phyloP scores from a whole-genome alignment of 2,113 vertebrate genomes.

The human (Homo sapiens) region DNA sequence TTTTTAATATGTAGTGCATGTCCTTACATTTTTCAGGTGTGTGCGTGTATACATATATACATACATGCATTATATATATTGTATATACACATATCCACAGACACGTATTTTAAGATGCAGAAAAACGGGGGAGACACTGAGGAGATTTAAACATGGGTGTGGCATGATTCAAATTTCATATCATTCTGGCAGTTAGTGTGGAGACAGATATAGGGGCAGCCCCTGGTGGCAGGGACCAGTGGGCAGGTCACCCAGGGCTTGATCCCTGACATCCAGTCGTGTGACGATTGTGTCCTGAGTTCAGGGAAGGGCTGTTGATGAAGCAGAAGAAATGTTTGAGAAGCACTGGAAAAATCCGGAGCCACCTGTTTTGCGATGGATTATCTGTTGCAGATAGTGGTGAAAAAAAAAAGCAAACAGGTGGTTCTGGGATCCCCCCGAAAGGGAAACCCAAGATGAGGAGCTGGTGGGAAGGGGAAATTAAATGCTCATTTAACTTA shows the following conservation, averaged over 20 bases:
- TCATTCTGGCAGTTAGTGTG: background rate
- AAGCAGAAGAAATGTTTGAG: background rate
- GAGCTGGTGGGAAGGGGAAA: too few species aligned
- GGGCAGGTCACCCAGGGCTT: rapidly evolving
- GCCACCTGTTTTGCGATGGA: rapidly evolving
- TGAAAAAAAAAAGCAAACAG: background rate
- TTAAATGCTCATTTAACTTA: background rate
- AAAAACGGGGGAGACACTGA: background rate
- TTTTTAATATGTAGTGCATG: background rate
- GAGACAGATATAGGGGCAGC: background rate
- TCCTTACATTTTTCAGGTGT: background rate
- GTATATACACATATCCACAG: background rate
- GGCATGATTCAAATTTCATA: background rate
- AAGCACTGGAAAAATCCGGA: rapidly evolving
- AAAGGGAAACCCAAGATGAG: background rate
- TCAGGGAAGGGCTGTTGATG: background rate
- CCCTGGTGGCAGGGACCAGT: background rate
- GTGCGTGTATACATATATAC: too few species aligned
- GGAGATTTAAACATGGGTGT: background rate
- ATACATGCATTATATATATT: too few species aligned
- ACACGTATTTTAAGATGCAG: background rate
- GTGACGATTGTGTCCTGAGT: rapidly evolving
- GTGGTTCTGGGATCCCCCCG: too few species aligned
- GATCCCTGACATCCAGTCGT: rapidly evolving
- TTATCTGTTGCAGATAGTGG: rapidly evolving